These are phyloP conservation scores for Gymnothorax reevesii DNA, from an alignment of 2,797 vertebrate genomes.

Conservation along the genomic window DNA sequence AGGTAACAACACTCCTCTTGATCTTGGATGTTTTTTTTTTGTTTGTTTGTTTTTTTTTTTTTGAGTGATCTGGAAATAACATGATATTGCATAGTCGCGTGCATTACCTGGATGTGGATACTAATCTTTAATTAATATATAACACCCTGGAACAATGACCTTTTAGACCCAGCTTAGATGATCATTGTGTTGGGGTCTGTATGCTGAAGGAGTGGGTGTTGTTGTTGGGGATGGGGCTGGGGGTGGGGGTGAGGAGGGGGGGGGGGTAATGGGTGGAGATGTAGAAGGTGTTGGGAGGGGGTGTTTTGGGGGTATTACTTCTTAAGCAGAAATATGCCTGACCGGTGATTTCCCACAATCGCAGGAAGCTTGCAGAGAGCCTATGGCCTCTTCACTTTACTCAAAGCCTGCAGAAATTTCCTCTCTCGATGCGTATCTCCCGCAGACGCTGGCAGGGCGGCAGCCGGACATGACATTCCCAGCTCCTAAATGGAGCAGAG, in stretches of 20 bases:
- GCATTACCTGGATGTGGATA: no score
- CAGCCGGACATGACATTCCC: slow-evolving; percentile 42
- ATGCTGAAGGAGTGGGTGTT: background rate
- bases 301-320: slow-evolving; percentile 33
- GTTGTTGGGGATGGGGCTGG: background rate
- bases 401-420: slow-evolving; percentile 57
- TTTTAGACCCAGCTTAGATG: background rate
- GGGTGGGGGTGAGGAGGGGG: background rate
- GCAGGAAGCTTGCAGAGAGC: slow-evolving; percentile 64
- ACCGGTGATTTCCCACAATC: slow-evolving; percentile 66
- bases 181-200: background rate
- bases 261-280: no score
- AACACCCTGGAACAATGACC: no score
- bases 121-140: no score
- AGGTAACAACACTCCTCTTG: no score
- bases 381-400: slow-evolving; percentile 49
- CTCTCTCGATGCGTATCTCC: slow-evolving; percentile 49
- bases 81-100: no score
- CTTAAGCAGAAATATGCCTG: slow-evolving; percentile 38
- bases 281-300: background rate
- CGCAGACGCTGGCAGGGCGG: background rate
- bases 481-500: slow-evolving; percentile 43
- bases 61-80: no score
- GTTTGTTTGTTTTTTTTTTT: no score
- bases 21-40: no score